A percentile compares a stretch with the other conserved stretches of the same genome.
Conservation (phyloP, 2,888 invertebrate species). For the Trichopoda pennipes region DNA sequence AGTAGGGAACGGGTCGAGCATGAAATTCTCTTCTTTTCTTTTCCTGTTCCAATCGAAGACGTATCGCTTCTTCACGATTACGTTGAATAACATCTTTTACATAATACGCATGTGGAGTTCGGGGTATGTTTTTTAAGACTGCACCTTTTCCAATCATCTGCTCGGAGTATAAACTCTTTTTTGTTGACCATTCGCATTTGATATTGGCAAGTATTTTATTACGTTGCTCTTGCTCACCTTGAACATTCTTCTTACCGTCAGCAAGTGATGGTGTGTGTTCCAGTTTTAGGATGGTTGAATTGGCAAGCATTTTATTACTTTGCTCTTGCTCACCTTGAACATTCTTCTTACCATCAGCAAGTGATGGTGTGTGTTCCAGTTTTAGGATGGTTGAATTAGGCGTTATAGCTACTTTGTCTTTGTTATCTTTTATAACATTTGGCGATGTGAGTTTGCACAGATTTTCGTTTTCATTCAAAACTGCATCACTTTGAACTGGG, state of each 20-base stretch:
- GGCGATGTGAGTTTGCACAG: background rate
- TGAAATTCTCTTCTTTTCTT: constrained; percentile 77
- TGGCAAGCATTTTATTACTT: constrained; percentile 17
- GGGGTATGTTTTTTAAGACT: constrained; percentile 51
- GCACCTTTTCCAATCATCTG: constrained; percentile 33
- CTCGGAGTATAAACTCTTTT: constrained; percentile 35
- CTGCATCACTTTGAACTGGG: too few relatives aligned
- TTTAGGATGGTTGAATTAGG: background rate
- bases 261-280: background rate
- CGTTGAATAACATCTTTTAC: constrained; percentile 76
- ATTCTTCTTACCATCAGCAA: background rate
- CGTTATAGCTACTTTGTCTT: background rate
- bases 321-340: constrained; percentile 2
- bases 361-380: too few relatives aligned
- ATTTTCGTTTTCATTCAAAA: constrained; percentile 53
- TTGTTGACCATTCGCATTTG: constrained; percentile 69
- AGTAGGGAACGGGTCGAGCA: constrained; percentile 78
- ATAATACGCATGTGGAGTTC: constrained; percentile 74
- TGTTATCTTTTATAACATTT: background rate
- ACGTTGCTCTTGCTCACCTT: constrained; percentile 12
- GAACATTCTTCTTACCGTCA: background rate
- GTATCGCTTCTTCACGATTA: constrained; percentile 72
- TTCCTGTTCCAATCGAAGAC: constrained; percentile 74
- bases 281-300: too few relatives aligned
- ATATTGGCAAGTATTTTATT: constrained; percentile 52